Evolutionary conservation across 2,888 invertebrate species (phyloP).

Genomic region (Drosophila fungiperda): DNA sequence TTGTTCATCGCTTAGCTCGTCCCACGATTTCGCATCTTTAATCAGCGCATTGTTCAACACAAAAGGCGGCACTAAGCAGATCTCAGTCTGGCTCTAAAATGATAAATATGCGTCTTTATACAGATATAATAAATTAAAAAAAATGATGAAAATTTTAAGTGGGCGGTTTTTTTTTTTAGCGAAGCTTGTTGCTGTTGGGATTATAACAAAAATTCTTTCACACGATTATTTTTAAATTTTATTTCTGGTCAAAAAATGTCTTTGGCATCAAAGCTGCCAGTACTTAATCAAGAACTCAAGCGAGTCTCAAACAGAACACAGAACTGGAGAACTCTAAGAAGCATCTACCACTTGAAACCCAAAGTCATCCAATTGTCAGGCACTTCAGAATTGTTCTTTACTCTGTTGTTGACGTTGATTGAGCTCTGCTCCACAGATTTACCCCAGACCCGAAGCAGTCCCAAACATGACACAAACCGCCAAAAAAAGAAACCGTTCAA

Average conservation of each 20-base stretch:
- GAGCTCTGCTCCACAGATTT: constrained; percentile 49
- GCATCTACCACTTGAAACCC: constrained; percentile 50
- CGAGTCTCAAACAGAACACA: not conserved
- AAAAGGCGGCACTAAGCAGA: constrained; percentile 34
- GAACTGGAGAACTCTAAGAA: constrained; percentile 15
- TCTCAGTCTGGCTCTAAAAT: constrained; percentile 23
- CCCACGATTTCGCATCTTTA: constrained; percentile 80
- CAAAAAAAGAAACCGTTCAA: constrained; percentile 4
- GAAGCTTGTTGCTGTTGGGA: constrained; percentile 14
- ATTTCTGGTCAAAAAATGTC: constrained; percentile 26
- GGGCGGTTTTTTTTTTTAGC: constrained; percentile 53
- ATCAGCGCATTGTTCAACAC: constrained; percentile 70
- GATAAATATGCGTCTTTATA: constrained; percentile 32
- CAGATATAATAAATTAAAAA: constrained; percentile 12
- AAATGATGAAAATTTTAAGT: constrained; percentile 28
- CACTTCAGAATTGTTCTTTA: constrained; percentile 50
- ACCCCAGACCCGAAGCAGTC: constrained; percentile 28
- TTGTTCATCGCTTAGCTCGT: constrained; percentile 27
- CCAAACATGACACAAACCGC: constrained; percentile 39
- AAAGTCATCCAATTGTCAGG: constrained; percentile 75
- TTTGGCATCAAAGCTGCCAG: constrained; percentile 12
- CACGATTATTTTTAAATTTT: constrained; percentile 37
- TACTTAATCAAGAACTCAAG: constrained; percentile 52
- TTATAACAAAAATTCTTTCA: constrained; percentile 58
- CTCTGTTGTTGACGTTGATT: constrained; percentile 62